phyloP scores from a whole-genome alignment of 2,113 vertebrate species.

The Oreotrochilus melanogaster region DNA sequence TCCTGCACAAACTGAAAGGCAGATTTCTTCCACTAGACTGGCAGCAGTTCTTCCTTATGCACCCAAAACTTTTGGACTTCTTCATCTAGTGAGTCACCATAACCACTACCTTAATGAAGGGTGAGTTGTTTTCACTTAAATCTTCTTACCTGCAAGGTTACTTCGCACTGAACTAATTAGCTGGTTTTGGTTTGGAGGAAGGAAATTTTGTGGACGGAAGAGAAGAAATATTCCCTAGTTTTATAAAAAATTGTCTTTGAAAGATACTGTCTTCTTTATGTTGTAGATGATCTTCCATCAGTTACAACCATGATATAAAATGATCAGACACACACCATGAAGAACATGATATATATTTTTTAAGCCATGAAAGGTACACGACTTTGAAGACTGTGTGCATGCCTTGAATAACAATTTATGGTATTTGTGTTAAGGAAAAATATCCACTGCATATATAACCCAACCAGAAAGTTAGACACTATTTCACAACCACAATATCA shows the following conservation, averaged over 20 bases:
- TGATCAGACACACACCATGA: not conserved
- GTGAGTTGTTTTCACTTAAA: conserved; percentile 28
- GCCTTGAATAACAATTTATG: not conserved
- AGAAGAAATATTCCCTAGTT: not conserved
- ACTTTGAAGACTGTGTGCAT: not conserved
- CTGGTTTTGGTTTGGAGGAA: not conserved
- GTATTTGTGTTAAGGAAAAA: not conserved
- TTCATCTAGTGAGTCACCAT: not conserved
- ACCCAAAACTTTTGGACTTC: conserved; percentile 7
- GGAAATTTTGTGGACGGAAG: not conserved
- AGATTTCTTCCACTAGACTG: conserved; percentile 41
- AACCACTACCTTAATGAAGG: not conserved
- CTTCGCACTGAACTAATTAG: not conserved
- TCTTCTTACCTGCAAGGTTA: not conserved
- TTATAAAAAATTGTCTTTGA: not conserved
- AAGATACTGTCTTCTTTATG: not conserved
- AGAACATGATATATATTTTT: not conserved
- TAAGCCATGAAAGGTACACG: not conserved
- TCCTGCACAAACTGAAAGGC: conserved; percentile 58
- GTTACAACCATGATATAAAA: not conserved
- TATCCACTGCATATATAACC: not conserved
- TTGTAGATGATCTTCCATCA: not conserved
- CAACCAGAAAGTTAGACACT: not conserved
- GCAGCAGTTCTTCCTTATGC: not conserved
- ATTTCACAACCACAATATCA: not conserved